Evolutionary conservation across 1,140 invertebrate genomes (phyloP), one percentile per base, ranked within the genome.

Genomic region (Antheraea mylitta): DNA sequence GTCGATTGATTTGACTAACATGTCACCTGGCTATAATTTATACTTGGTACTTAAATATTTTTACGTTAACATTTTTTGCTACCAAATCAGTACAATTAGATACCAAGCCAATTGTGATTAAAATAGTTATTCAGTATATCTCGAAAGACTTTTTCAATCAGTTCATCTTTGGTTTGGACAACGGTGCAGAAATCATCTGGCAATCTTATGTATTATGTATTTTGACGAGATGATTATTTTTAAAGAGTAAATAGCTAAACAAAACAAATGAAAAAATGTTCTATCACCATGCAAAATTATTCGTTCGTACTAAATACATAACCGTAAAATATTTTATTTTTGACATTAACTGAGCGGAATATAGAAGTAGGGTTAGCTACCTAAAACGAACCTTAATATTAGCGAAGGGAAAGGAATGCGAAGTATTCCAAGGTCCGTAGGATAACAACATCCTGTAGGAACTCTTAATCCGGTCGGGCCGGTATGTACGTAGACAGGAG

Each of bases 1-100:
- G 58, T 69, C 68, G n/a, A 69, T 64, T 64, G 68, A 69, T 69
- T 69, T 69, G 37, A 58, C 63, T 38, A 22, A 59, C 53, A 64
- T 69, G 38, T 69, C 48, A 30, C 68, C 48, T 42, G 62, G 62
- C 38, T 64, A 64, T 18, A 42, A 64, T 48, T 59, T 69, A 61
- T 64, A 69, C 64, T 30, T 64, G 22, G 48, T 64, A 69, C 22
- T 64, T 64, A 58, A 69, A 64, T 59, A 58, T 61, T 22, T 69
- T 30, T 58, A 69, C 68, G 64, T 69, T 48, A 58, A 69, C 18
- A 37, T 38, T 64, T 64, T 69, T n/a, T n/a, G n/a, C n/a, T n/a
- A n/a, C n/a, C n/a, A n/a, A n/a, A n/a, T n/a, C n/a, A n/a, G n/a
- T n/a, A n/a, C n/a, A n/a, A n/a, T n/a, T n/a, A n/a, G n/a, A n/a